A percentile compares a stretch with the other conserved stretches of the same genome.
Evolutionary conservation across 2,888 invertebrate species (phyloP).

Genomic region (Megalurothrips usitatus): DNA sequence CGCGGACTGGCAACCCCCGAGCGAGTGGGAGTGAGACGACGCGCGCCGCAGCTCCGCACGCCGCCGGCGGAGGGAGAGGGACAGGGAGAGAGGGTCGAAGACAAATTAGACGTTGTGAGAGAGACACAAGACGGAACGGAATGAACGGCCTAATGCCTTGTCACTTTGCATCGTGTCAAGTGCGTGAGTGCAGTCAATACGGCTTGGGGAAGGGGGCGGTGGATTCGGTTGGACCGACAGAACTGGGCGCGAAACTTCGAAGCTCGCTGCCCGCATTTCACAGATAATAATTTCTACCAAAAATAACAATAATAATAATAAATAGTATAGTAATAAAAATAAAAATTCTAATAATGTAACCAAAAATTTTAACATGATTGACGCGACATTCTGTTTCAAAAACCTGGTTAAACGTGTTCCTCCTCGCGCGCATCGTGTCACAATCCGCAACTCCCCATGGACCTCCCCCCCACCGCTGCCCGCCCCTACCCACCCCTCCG

Average conservation of each 20-base stretch:
- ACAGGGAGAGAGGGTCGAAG: background rate
- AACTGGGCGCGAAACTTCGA: too few relatives aligned
- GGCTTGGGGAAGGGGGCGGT: background rate
- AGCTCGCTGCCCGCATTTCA: too few relatives aligned
- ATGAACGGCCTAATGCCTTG: slow-evolving; percentile 11
- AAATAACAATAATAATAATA: too few relatives aligned
- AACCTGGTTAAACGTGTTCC: too few relatives aligned
- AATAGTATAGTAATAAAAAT: too few relatives aligned
- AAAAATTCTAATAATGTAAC: too few relatives aligned
- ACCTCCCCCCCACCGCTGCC: background rate
- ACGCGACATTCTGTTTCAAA: too few relatives aligned
- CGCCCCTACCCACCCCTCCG: background rate
- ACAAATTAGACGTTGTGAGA: slow-evolving; percentile 21
- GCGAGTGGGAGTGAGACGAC: background rate
- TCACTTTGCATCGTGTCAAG: slow-evolving; percentile 5
- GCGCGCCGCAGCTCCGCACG: too few relatives aligned
- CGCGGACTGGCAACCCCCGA: too few relatives aligned
- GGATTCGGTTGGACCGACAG: background rate
- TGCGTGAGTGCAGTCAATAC: slow-evolving; percentile 1
- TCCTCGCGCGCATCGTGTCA: background rate
- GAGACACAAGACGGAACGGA: background rate
- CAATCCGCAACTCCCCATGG: background rate
- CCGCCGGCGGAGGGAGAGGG: background rate
- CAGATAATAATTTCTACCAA: too few relatives aligned
- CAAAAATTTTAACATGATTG: too few relatives aligned